Conservation (phyloP, 1,140 invertebrate species). For the Bombus picipes region DNA sequence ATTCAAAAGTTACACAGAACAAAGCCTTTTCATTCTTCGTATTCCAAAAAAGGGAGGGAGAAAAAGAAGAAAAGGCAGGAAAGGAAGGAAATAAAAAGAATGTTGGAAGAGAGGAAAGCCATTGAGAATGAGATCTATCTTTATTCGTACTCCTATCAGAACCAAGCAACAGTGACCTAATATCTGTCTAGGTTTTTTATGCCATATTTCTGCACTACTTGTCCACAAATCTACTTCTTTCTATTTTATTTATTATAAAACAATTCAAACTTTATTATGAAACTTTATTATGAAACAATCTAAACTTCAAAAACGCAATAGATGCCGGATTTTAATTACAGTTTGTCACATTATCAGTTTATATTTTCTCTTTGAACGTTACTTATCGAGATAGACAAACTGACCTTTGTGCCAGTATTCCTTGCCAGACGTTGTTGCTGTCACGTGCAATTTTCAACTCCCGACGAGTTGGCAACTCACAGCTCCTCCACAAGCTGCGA, state of each 20-base stretch:
- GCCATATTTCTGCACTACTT: no score
- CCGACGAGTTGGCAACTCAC: slow-evolving; percentile 28
- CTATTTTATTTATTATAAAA: no score
- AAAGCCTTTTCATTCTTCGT: not conserved
- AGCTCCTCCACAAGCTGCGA: not conserved
- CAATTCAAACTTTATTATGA: no score
- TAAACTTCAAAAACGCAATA: no score
- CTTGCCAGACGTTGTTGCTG: slow-evolving; percentile 34
- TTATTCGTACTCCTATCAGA: not conserved
- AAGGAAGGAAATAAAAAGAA: not conserved
- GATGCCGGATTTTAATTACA: no score
- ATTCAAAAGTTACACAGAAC: not conserved
- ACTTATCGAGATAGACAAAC: slow-evolving; percentile 15
- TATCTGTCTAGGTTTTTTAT: no score
- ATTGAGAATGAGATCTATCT: not conserved
- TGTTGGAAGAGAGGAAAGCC: no score
- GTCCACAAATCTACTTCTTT: no score
- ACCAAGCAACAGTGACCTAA: not conserved
- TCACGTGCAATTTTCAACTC: slow-evolving; percentile 56
- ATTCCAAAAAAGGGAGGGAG: no score
- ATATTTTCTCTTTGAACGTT: not conserved
- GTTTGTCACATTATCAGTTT: not conserved
- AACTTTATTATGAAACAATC: no score
- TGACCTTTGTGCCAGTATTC: slow-evolving; percentile 1
- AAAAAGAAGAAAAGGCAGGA: not conserved